These are phyloP conservation scores for Endotricha flammealis DNA, from an alignment of 2,888 invertebrate species.

Conservation along the genomic window DNA sequence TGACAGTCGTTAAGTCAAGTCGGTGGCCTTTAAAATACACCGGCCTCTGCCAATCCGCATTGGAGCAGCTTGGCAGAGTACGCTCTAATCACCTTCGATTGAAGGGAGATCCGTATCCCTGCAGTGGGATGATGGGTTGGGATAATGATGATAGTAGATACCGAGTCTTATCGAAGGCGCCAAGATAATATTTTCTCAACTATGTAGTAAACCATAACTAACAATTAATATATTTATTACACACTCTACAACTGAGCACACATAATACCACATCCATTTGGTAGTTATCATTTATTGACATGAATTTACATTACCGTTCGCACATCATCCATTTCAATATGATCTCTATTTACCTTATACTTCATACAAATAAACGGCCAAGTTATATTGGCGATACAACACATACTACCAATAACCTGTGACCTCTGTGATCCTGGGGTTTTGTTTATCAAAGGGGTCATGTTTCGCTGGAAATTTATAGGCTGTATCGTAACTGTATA, in stretches of 20 bases:
- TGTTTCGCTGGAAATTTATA: slow-evolving; percentile 34
- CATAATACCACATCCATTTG: slow-evolving; percentile 30
- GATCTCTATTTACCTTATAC: slow-evolving; percentile 32
- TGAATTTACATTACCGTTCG: slow-evolving; percentile 53
- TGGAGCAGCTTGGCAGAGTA: too few species aligned
- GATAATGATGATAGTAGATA: too few species aligned
- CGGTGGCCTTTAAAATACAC: too few species aligned
- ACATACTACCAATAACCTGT: slow-evolving; percentile 40
- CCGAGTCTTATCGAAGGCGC: too few species aligned
- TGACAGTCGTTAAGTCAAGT: too few species aligned
- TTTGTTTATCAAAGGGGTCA: slow-evolving; percentile 37
- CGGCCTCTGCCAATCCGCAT: too few species aligned
- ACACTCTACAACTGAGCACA: slow-evolving; percentile 18
- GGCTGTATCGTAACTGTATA: slow-evolving; percentile 41
- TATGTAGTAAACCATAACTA: too few species aligned
- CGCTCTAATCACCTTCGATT: too few species aligned
- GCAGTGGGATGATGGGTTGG: too few species aligned
- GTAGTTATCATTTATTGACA: slow-evolving; percentile 58
- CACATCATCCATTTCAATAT: slow-evolving; percentile 36
- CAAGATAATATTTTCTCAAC: too few species aligned
- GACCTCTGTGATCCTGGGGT: slow-evolving; percentile 36
- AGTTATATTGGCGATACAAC: slow-evolving; percentile 30
- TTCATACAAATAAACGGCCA: slow-evolving; percentile 28
- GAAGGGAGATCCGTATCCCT: too few species aligned
- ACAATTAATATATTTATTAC: too few species aligned